These are phyloP conservation scores for Stenichneumon culpator DNA, from an alignment of 2,888 invertebrate species.

Conservation along the genomic window DNA sequence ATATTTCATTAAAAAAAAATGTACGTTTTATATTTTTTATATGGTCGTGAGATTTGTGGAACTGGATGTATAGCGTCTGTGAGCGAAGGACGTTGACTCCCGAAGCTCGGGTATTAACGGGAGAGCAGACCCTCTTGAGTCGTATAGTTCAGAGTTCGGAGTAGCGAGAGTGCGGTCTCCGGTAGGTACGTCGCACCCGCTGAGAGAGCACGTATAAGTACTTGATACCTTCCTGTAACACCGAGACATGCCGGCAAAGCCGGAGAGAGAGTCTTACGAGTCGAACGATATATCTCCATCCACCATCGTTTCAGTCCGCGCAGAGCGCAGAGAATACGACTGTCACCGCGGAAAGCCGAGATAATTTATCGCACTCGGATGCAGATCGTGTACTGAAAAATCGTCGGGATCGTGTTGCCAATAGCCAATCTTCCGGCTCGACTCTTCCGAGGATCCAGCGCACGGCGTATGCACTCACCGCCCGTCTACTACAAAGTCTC, in stretches of 20 bases:
- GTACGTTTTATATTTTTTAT: too few relatives aligned
- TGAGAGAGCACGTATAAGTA: conserved; percentile 42
- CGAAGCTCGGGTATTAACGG: conserved; percentile 25
- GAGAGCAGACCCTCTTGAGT: not conserved
- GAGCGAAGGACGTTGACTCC: conserved; percentile 17
- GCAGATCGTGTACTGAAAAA: conserved; percentile 62
- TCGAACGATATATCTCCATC: conserved; percentile 12
- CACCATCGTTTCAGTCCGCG: conserved; percentile 8
- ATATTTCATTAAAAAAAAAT: too few relatives aligned
- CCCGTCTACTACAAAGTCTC: too few relatives aligned
- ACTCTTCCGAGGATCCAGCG: conserved; percentile 13
- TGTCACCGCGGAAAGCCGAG: conserved; percentile 43
- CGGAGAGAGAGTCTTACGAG: conserved; percentile 30
- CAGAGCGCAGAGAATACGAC: conserved; percentile 19
- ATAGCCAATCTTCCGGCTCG: conserved; percentile 47
- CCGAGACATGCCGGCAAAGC: conserved; percentile 25
- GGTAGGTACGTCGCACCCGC: conserved; percentile 23
- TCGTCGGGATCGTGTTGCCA: conserved; percentile 57
- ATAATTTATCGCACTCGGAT: conserved; percentile 63
- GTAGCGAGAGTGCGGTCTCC: conserved; percentile 18
- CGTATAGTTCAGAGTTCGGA: conserved; percentile 23
- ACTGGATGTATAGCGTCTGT: not conserved
- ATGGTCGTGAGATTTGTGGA: too few relatives aligned
- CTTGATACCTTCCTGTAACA: conserved; percentile 47
- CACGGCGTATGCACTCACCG: not conserved